Conservation (phyloP, 30 jellyfish, hydroid and myxozoan genomes). For the Nemopilema nomurai region DNA sequence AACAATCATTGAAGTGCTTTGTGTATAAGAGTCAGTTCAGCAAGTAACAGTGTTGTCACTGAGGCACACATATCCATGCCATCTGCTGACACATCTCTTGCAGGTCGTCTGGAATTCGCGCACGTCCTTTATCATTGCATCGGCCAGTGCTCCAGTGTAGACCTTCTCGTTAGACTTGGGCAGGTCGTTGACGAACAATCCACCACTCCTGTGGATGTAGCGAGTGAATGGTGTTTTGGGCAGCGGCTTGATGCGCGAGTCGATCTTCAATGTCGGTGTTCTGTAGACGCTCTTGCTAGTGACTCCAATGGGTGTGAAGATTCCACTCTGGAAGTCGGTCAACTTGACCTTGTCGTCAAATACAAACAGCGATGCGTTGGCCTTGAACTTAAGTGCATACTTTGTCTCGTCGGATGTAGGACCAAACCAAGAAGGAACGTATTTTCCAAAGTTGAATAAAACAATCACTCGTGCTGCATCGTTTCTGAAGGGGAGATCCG, state of each 20-base stretch:
- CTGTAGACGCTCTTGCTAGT: conserved; percentile 57
- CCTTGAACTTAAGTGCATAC: conserved; percentile 80
- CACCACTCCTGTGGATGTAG: conserved; percentile 64
- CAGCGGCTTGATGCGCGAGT: conserved; percentile 16
- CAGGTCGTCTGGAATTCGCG: conserved; percentile 9
- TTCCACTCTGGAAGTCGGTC: conserved; percentile 49
- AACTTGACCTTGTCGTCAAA: conserved; percentile 73
- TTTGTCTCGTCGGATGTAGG: conserved; percentile 77
- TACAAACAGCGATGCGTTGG: conserved; percentile 87
- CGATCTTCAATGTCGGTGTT: conserved; percentile 44
- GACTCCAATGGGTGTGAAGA: conserved; percentile 71
- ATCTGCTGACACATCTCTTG: conserved; percentile 30
- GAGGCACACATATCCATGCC: conserved; percentile 26
- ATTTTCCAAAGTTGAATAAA: conserved; percentile 70
- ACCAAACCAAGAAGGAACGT: conserved; percentile 68
- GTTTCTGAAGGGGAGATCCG: conserved; percentile 79
- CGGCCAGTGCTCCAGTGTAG: conserved; percentile 54
- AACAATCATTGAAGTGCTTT: background rate
- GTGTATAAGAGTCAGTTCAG: background rate
- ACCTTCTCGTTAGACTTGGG: conserved; percentile 31
- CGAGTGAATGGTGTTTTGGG: conserved; percentile 71
- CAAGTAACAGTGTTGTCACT: conserved; percentile 42
- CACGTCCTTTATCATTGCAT: conserved; percentile 24
- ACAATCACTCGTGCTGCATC: conserved; percentile 80
- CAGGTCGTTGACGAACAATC: conserved; percentile 68